Base-by-base conservation (phyloP, 2,113 vertebrate genomes). In the Cololabis saira region DNA sequence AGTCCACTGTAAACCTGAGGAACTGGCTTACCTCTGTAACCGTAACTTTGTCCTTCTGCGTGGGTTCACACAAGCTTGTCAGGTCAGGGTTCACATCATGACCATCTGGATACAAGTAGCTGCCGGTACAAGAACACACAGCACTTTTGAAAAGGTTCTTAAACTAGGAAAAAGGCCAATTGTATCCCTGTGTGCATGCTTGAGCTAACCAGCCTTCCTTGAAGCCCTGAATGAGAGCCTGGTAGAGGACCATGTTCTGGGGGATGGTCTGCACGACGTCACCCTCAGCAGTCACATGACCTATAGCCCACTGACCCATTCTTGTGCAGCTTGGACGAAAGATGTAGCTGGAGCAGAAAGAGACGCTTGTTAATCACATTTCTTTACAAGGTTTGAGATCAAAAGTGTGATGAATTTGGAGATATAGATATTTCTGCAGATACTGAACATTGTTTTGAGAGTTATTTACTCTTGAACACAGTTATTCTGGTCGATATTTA, bases 261-360 rank as follows among this genome's bases (percentile, higher is more conserved):
- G 93, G 92, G 44, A 96, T 96, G 59, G 93, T 95, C 83, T 96
- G 96, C 17, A 95, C 40, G 59, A 96, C 92, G 71, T 37, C 73
- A 8, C 95, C 91, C 0, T 92, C 87, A 0, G 42, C 7, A 9
- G 89, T 94, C 81, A 96, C 95, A 0, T 95, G 93, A 2, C 95
- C 95, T 2, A 97, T 94, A 2, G 95, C 96, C 96, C 96, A 97
- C 61, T 94, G 93, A 1, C 96, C 96, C 85, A 94, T 91, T 75
- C 86, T 91, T 5, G 96, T 96, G 74, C 95, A 96, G 85, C 95
- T 96, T 51, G 95, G 92, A 3, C 96, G 91, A 71, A 95, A 97
- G 52, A 97, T 93, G 54, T 95, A 96, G 82, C 95, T 96, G 78
- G 12, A 11, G 57, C 18, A 57, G 24, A 67, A 6, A 73, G 8